Evolutionary conservation across 2,113 vertebrate species (phyloP), one percentile per base, ranked within the genome.

Genomic region (Axis porcinus): DNA sequence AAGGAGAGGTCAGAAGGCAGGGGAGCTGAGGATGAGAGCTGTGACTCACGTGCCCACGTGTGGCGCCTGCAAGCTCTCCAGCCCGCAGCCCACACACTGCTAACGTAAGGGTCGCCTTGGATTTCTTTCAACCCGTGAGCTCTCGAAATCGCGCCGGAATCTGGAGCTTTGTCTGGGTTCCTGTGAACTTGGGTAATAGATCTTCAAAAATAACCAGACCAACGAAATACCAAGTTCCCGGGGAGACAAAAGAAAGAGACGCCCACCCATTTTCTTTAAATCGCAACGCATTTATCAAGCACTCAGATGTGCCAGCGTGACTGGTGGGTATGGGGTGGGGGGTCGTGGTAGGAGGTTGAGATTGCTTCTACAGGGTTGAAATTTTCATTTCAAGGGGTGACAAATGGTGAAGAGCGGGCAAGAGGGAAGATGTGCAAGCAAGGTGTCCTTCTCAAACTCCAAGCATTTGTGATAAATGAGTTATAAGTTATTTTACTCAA

Each of bases 41-140:
- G 33, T 98, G 98, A 99, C 81, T 99, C 98, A 99, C 0, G 2
- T 6, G 43, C 30, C 25, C 43, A 9, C 64, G 58, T 92, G 28
- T 0, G 23, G 0, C 28, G 16, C 70, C 96, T 81, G 14, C 25
- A 58, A 74, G 81, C 85, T 54, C n/a, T 36, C 30, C 3, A 58
- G 57, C 67, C 43, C 70, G 30, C 19, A 14, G 45, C 1, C 9
- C 85, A 92, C 4, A 0, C 2, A 0, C 25, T 2, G 30, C 76
- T 45, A 13, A 7, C 6, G 1, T 3, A 15, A 16, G 70, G 43
- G 23, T 8, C 10, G 1, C 3, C 45, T 52, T 28, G 70, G 50
- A 21, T 86, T 45, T 54, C 88, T 82, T 52, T 74, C n/a, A 70
- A 45, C 78, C 23, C 0, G 0, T 36, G 47, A 58, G 25, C 52